Evolutionary conservation across 2,797 vertebrate species (phyloP), one percentile per base, ranked within the genome.

Genomic region (Sebastiscus albofasciatus): DNA sequence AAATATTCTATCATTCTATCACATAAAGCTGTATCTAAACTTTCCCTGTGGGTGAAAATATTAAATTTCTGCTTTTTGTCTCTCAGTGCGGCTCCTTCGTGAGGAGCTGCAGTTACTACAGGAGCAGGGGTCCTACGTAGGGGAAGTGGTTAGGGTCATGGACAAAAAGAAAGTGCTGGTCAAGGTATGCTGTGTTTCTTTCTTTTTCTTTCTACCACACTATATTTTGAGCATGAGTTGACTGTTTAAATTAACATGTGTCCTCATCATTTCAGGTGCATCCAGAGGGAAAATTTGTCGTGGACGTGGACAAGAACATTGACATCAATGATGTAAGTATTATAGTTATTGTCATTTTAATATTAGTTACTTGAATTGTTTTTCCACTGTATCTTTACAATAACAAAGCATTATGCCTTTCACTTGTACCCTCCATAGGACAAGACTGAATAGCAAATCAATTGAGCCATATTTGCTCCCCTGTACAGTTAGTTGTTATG

Each of bases 91-190:
- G 34, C 94, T 99, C 3, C 91, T 99, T 81, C 97, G 99, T 16
- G 98, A 99, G 89, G 99, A 99, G 93, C 95, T 99, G 73, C 99
- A 99, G 95, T 89, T 99, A 74, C 94, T 99, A 62, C 99, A 99
- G 93, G 99, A 99, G 80, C 98, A 99, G 94, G 99, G 99, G 2
- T 99, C 99, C 52, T 99, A 99, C 0, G 99, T 99, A 13, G 99
- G 99, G 8, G 99, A 99, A 89, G 99, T 99, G 66, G 99, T 99
- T 33, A 96, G 98, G 82, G 98, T 98, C 79, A 99, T 99, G 99
- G 99, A 99, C 89, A 99, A 99, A 94, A 99, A 99, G 94, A 99
- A 99, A 88, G 99, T 99, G 61, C 92, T 99, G 1, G 99, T 99
- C 11, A 99, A 99, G 97, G 99, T 99, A 93, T 39, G 82, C 2